These are phyloP conservation scores for Hemibagrus guttatus DNA, from an alignment of 2,797 vertebrate species.

Conservation along the genomic window DNA sequence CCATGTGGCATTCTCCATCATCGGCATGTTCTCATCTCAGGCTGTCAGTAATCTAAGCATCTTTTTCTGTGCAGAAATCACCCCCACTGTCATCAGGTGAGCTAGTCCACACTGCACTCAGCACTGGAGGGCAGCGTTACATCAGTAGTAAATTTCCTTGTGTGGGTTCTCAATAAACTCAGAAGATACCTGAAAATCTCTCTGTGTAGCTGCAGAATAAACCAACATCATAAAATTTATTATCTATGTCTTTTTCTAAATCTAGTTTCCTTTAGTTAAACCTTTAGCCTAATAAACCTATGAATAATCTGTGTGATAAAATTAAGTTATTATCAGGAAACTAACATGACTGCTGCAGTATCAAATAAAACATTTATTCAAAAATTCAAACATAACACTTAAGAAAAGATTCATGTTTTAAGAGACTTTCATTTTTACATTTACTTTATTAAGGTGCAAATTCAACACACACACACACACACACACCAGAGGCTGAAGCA, in stretches of 20 bases:
- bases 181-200: background rate
- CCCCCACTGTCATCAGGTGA: constrained; percentile 96
- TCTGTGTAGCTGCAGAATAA: background rate
- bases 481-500: background rate
- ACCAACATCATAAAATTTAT: background rate
- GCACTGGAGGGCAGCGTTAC: background rate
- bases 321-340: background rate
- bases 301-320: background rate
- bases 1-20: constrained; percentile 90
- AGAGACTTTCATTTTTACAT: no score
- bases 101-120: constrained; percentile 14
- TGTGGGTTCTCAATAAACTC: background rate
- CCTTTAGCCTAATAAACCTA: background rate
- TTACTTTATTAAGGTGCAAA: no score
- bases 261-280: background rate
- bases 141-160: background rate
- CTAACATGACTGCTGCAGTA: background rate
- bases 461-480: background rate
- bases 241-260: background rate
- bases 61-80: constrained; percentile 97
- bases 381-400: background rate
- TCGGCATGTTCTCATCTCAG: constrained; percentile 98
- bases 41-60: constrained; percentile 95
- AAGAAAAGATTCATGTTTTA: background rate
- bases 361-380: background rate